Evolutionary conservation across 2,113 vertebrate genomes (phyloP).

Genomic region (Neodontobutis hainanensis): DNA sequence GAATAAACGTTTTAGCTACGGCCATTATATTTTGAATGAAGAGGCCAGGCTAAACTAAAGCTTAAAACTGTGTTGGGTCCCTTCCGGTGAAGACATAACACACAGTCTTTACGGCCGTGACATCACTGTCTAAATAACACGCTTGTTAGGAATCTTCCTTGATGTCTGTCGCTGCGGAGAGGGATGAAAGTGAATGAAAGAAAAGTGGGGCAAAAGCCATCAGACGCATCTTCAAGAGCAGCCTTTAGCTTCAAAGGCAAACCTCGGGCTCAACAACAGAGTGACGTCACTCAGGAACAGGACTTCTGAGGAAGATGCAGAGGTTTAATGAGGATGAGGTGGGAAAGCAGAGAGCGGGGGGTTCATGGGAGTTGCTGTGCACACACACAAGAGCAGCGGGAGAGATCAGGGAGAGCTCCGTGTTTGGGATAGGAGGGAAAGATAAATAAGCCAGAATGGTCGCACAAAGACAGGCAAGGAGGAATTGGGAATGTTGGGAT

Average conservation of each 20-base stretch:
- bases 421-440: conserved; percentile 65
- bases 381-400: conserved; percentile 38
- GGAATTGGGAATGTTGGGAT: conserved; percentile 61
- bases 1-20: background rate
- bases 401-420: conserved; percentile 51
- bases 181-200: conserved; percentile 69
- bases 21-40: conserved; percentile 60
- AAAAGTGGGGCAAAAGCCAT: conserved; percentile 66
- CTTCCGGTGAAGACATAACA: conserved; percentile 70
- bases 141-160: conserved; percentile 76
- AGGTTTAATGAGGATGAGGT: conserved; percentile 44
- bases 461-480: conserved; percentile 50
- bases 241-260: conserved; percentile 66
- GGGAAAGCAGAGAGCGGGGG: conserved; percentile 24
- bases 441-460: conserved; percentile 59
- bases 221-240: conserved; percentile 64
- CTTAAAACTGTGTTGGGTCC: conserved; percentile 58
- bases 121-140: conserved; percentile 75
- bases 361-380: conserved; percentile 49
- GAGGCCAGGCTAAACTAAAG: conserved; percentile 49
- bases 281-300: conserved; percentile 57
- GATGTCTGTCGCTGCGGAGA: conserved; percentile 62
- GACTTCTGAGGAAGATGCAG: conserved; percentile 42
- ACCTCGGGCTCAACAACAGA: conserved; percentile 66
- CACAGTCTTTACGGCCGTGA: conserved; percentile 65